phyloP scores from a whole-genome alignment of 2,113 vertebrate genomes.

The Epinephelus fuscoguttatus region DNA sequence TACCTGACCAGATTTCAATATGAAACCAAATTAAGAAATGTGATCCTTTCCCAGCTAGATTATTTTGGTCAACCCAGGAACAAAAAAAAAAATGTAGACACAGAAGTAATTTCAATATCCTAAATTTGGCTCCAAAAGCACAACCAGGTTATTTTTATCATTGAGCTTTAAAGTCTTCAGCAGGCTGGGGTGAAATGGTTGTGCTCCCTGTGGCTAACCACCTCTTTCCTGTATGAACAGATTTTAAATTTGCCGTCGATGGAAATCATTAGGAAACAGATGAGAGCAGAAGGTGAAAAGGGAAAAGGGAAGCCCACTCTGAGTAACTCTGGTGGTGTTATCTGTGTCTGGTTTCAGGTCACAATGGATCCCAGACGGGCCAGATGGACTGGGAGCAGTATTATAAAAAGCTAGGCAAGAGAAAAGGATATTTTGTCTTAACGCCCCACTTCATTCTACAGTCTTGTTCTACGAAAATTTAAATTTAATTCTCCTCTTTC shows the following conservation, averaged over 20 bases:
- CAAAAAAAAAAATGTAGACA: neutral
- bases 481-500: neutral
- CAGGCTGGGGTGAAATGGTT: neutral
- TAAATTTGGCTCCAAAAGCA: neutral
- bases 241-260: slow-evolving; percentile 47
- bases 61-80: neutral
- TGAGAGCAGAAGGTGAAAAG: slow-evolving; percentile 44
- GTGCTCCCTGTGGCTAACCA: slow-evolving; percentile 35
- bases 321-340: slow-evolving; percentile 54
- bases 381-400: slow-evolving; percentile 85
- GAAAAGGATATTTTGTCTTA: slow-evolving; percentile 25
- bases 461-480: neutral
- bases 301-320: slow-evolving; percentile 25
- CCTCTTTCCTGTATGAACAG: slow-evolving; percentile 37
- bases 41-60: neutral
- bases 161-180: slow-evolving; percentile 7
- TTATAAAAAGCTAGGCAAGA: slow-evolving; percentile 82
- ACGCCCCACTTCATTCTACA: neutral
- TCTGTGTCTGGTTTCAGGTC: slow-evolving; percentile 85
- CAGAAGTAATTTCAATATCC: neutral
- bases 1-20: neutral
- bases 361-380: slow-evolving; percentile 83
- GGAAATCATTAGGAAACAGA: slow-evolving; percentile 53
- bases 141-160: neutral
- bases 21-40: neutral